A percentile compares a stretch with the other conserved stretches of the same genome.
Evolutionary conservation across 2,888 invertebrate genomes (phyloP).

Genomic region (Heliconius erato): DNA sequence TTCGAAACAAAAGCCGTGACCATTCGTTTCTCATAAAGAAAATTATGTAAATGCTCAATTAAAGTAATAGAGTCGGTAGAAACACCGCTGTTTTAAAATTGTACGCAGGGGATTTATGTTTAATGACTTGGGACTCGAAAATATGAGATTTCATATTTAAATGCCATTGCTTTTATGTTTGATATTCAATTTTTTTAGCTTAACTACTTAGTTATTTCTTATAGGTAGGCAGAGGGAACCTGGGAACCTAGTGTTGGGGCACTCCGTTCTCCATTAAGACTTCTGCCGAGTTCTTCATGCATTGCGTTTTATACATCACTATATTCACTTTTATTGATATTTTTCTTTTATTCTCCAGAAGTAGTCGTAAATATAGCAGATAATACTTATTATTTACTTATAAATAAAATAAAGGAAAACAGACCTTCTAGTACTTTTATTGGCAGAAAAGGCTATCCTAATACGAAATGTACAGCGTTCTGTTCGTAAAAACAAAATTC

Average conservation of each 20-base stretch:
- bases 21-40: neutral
- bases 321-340: no score
- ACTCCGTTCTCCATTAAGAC: no score
- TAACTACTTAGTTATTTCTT: no score
- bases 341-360: no score
- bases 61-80: slow-evolving; percentile 22
- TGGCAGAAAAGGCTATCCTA: neutral
- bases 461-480: slow-evolving; percentile 5
- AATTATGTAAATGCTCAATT: slow-evolving; percentile 39
- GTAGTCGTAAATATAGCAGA: neutral
- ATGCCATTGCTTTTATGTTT: no score
- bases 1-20: neutral
- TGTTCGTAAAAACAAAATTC: slow-evolving; percentile 5
- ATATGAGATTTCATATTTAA: slow-evolving; percentile 2
- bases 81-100: slow-evolving; percentile 21
- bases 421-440: slow-evolving; percentile 10
- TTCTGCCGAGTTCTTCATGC: no score
- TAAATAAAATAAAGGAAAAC: slow-evolving; percentile 2
- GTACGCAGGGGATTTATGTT: slow-evolving; percentile 8
- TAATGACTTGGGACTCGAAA: slow-evolving; percentile 7
- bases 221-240: no score
- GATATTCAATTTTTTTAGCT: no score
- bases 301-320: no score
- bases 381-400: no score
- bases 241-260: no score